Conservation (phyloP, 2,797 vertebrate genomes). For the Lepus townsendii region DNA sequence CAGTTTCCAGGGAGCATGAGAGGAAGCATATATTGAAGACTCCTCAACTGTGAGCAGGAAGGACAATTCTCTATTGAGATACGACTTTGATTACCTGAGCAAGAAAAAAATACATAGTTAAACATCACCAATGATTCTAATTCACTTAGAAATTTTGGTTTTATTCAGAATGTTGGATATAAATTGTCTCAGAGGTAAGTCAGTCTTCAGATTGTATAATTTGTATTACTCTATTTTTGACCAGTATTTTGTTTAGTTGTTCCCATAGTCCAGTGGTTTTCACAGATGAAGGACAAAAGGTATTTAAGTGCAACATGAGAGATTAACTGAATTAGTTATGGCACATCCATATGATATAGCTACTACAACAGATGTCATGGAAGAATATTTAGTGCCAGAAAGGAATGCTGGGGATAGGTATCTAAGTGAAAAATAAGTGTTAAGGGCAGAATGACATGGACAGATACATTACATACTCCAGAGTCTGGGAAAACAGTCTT, state of each 20-base stretch:
- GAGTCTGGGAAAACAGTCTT: neutral
- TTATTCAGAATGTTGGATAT: neutral
- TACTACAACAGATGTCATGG: neutral
- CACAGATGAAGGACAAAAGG: conserved; percentile 8
- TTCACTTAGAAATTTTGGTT: conserved; percentile 19
- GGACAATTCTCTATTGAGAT: neutral
- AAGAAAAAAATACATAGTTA: neutral
- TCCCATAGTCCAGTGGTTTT: neutral
- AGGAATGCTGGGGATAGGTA: neutral
- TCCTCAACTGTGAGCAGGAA: neutral
- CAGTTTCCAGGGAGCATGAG: neutral
- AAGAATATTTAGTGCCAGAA: neutral
- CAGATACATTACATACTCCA: neutral
- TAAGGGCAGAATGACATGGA: neutral
- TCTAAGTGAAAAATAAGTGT: neutral
- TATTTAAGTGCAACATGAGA: neutral
- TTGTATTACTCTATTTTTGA: neutral
- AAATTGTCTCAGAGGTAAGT: neutral
- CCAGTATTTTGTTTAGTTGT: neutral
- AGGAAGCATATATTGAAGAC: neutral
- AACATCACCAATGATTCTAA: neutral
- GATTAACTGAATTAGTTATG: conserved; percentile 35
- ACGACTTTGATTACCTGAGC: neutral
- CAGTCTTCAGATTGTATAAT: conserved; percentile 8
- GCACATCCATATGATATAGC: neutral